Evolutionary conservation across 2,113 vertebrate genomes (phyloP).

Genomic region (Elanus axillaris): DNA sequence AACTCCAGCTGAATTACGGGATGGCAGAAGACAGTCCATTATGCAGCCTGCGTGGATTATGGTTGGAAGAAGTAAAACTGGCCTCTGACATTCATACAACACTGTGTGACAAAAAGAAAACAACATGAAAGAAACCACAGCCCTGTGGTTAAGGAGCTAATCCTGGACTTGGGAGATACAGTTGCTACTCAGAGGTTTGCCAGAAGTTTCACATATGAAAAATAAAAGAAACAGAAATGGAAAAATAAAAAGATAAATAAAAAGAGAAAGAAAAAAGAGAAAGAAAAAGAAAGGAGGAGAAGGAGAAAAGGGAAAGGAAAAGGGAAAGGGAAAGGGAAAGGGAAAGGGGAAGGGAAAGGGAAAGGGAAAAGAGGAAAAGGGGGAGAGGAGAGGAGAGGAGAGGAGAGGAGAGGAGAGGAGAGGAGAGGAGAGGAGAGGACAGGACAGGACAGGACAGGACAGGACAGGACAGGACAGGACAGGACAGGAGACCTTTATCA

Average conservation of each 20-base stretch:
- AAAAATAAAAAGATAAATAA: not conserved
- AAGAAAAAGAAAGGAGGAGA: fast-evolving
- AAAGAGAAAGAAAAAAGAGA: no score
- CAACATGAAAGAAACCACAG: not conserved
- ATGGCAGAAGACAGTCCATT: not conserved
- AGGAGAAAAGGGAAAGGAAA: no score
- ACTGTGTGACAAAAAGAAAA: not conserved
- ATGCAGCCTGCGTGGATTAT: not conserved
- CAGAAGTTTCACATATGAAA: not conserved
- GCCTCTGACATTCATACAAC: not conserved
- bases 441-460: fast-evolving
- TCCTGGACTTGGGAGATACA: not conserved
- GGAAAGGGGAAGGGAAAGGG: fast-evolving
- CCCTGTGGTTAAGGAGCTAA: not conserved
- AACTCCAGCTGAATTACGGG: not conserved
- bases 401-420: no score
- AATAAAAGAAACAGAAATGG: no score
- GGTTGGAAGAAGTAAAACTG: not conserved
- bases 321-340: fast-evolving
- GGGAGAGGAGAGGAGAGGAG: no score
- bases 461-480: fast-evolving
- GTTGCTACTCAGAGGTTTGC: conserved; percentile 1
- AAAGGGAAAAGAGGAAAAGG: no score
- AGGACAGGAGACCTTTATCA: not conserved
- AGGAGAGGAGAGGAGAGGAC: no score